These are phyloP conservation scores for Poecilus cupreus DNA, from an alignment of 2,888 invertebrate genomes.

Conservation along the genomic window DNA sequence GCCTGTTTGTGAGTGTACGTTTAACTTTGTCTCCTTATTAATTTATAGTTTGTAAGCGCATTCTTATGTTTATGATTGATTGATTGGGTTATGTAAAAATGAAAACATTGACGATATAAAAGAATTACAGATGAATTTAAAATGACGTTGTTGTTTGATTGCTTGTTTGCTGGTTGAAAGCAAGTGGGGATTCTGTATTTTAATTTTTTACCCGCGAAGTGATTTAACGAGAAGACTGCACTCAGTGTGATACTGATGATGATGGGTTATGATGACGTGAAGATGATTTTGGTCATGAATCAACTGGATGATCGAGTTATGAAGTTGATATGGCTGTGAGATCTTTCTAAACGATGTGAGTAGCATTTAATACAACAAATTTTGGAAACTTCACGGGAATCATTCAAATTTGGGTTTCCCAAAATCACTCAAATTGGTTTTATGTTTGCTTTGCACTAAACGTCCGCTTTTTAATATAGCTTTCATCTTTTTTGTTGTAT, in stretches of 20 bases:
- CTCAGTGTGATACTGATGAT: slow-evolving; percentile 37
- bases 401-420: slow-evolving; percentile 1
- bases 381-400: slow-evolving; percentile 46
- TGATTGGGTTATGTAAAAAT: slow-evolving; percentile 58
- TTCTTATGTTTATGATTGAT: slow-evolving; percentile 54
- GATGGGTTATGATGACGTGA: neutral
- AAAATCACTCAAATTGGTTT: slow-evolving; percentile 11
- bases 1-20: slow-evolving; percentile 56
- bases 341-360: slow-evolving; percentile 43
- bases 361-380: slow-evolving; percentile 22
- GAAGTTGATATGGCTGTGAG: slow-evolving; percentile 41
- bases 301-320: slow-evolving; percentile 47
- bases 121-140: slow-evolving; percentile 45
- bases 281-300: slow-evolving; percentile 45
- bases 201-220: slow-evolving; percentile 27
- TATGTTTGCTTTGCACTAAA: slow-evolving; percentile 33
- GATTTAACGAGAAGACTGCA: slow-evolving; percentile 32
- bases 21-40: slow-evolving; percentile 52
- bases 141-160: slow-evolving; percentile 46
- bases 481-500: slow-evolving; percentile 28
- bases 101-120: slow-evolving; percentile 50
- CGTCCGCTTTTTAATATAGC: slow-evolving; percentile 28
- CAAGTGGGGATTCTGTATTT: slow-evolving; percentile 25
- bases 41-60: slow-evolving; percentile 57
- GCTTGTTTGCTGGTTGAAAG: slow-evolving; percentile 39